Conservation (phyloP, 2,797 vertebrate genomes). For the Anabas testudineus region DNA sequence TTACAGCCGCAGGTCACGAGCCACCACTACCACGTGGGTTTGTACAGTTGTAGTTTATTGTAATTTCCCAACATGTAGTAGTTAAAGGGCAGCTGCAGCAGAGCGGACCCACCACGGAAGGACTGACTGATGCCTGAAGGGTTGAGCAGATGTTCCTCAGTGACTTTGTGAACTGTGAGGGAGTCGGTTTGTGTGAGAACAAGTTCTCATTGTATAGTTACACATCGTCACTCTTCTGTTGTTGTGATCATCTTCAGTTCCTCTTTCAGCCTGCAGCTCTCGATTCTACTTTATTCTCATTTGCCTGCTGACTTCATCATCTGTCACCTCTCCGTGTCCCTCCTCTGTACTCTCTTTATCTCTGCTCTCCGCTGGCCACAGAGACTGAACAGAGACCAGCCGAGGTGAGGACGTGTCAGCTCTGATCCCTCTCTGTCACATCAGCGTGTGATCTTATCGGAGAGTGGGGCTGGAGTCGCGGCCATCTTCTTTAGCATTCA, state of each 20-base stretch:
- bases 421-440: constrained; percentile 57
- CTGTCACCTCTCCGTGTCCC: constrained; percentile 20
- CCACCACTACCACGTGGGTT: too few species aligned
- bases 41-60: too few species aligned
- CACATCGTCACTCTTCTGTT: neutral
- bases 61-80: too few species aligned
- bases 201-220: neutral
- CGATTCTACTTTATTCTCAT: constrained; percentile 11
- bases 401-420: constrained; percentile 50
- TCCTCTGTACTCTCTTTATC: constrained; percentile 28
- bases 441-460: constrained; percentile 43
- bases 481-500: constrained; percentile 63
- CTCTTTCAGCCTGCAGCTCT: neutral
- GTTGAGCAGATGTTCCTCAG: constrained; percentile 15
- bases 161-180: neutral
- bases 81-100: too few species aligned
- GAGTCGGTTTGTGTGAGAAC: neutral
- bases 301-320: constrained; percentile 36
- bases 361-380: constrained; percentile 20
- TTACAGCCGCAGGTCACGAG: too few species aligned
- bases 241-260: neutral
- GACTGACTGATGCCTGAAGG: neutral
- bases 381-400: constrained; percentile 4
- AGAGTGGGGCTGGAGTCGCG: constrained; percentile 4
- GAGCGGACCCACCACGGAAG: neutral